Base-by-base conservation (phyloP, 1,140 invertebrate species). In the Phymastichus coffea region DNA sequence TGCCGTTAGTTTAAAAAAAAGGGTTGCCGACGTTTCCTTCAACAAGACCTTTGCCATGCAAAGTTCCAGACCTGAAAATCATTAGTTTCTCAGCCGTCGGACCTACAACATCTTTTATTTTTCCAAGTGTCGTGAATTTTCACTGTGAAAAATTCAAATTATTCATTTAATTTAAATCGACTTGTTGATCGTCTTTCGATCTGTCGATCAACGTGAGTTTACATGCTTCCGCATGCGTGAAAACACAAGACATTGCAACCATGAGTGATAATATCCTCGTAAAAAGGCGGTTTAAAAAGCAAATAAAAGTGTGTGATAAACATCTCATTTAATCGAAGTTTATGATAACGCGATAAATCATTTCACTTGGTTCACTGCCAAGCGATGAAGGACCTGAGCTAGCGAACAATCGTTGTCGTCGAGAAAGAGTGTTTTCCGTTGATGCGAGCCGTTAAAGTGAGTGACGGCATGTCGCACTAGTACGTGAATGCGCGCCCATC, bases 1-100 rank as follows among this genome's bases (percentile, higher is more conserved):
- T 2, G 47, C 51, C 51, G 51, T 55, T 55, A 40, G 20, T 38
- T 19, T n/a, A 48, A 52, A 61, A 56, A 61, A 61, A 61, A 61
- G 51, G 58, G 43, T 61, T 61, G 43, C 17, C 43, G 35, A 33
- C 26, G 19, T 33, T 49, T 48, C 43, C 51, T 48, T 30, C 43
- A 54, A 54, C 28, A 47, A 41, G 43, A 38, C 48, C 43, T 1
- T 22, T 20, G 40, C n/a, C 46, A 59, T 59, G 48, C 57, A 46
- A 53, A 54, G 44, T 41, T 48, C 47, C 52, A 14, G 37, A 30
- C 17, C 33, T 4, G 33, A 61, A 61, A 54, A 30, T 61, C 49
- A 61, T 51, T 54, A 48, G 58, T 40, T 12, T 54, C 12, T 23
- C 14, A 35, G 20, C 43, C 33, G 25, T 19, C 51, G 35, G 25